Percentiles rank a stretch among this genome's conserved stretches.
Evolutionary conservation across 2,113 vertebrate genomes (phyloP).

Genomic region (Syrmaticus mikado): DNA sequence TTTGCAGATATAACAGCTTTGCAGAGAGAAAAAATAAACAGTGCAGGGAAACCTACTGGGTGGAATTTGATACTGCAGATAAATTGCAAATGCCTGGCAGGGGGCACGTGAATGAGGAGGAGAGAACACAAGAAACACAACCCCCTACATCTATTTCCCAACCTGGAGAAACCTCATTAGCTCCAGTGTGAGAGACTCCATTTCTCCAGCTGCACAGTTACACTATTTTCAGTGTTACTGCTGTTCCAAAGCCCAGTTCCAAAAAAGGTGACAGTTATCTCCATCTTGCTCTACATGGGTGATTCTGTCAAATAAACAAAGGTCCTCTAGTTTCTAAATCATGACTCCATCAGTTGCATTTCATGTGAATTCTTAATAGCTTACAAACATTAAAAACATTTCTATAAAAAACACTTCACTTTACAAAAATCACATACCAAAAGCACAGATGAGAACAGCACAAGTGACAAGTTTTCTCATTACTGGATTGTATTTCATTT

Average conservation of each 20-base stretch:
- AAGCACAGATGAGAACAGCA: not conserved
- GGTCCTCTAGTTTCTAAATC: not conserved
- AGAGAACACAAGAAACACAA: not conserved
- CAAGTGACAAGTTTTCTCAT: not conserved
- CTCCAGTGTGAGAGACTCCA: not conserved
- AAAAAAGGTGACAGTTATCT: not conserved
- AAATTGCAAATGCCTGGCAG: not conserved
- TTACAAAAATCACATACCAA: not conserved
- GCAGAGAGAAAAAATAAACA: not conserved
- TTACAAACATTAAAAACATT: not conserved
- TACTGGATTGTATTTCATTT: not conserved
- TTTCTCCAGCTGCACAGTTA: fast-evolving
- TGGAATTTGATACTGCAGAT: not conserved
- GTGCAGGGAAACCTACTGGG: not conserved
- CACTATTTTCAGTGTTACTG: fast-evolving
- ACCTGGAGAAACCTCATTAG: not conserved
- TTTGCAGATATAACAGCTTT: constrained; percentile 6
- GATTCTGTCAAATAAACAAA: not conserved
- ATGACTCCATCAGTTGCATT: not conserved
- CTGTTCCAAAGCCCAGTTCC: not conserved
- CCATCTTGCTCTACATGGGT: not conserved
- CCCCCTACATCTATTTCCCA: not conserved
- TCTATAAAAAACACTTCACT: not conserved
- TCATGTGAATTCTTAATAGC: not conserved
- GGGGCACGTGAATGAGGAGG: not conserved